Conservation (phyloP, 2,888 invertebrate genomes). For the Branchipolynoe longqiensis region DNA sequence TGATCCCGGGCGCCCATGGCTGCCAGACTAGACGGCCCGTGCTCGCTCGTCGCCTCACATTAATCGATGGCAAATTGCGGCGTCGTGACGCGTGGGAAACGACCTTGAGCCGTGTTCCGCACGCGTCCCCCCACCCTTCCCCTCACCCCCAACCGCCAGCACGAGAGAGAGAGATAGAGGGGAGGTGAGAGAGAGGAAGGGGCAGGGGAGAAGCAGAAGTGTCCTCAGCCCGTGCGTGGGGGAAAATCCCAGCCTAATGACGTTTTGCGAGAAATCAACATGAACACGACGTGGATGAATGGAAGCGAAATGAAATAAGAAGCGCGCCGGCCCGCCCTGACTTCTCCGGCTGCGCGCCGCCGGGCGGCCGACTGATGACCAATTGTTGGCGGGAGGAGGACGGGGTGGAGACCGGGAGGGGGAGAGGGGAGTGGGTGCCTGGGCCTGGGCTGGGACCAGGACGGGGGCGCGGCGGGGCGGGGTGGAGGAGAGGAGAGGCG, state of each 20-base stretch:
- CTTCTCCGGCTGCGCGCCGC: constrained; percentile 1
- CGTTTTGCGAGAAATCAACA: constrained; percentile 49
- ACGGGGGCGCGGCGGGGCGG: not conserved
- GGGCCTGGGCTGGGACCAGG: not conserved
- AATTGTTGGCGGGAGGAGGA: not conserved
- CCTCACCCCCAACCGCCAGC: not conserved
- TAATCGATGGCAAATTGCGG: constrained; percentile 56
- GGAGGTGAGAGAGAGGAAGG: not conserved
- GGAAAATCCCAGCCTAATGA: constrained; percentile 45
- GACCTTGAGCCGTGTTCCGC: not conserved
- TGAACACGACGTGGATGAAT: constrained; percentile 46
- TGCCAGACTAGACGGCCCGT: constrained; percentile 27
- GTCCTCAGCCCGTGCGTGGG: too few species aligned
- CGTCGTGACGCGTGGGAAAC: not conserved
- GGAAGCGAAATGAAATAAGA: constrained; percentile 56
- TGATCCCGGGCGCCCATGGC: not conserved
- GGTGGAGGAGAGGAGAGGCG: not conserved
- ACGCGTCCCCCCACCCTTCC: not conserved
- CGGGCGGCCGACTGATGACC: constrained; percentile 5
- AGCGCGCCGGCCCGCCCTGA: constrained; percentile 10
- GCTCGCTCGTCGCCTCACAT: constrained; percentile 6
- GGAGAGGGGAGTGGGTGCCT: not conserved
- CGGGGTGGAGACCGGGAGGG: not conserved
- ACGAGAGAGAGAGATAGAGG: not conserved
- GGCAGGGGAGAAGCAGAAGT: too few species aligned